Percentiles rank a stretch among this genome's conserved stretches.
These are phyloP conservation scores for Drosophila punjabiensis DNA, from an alignment of 1,140 invertebrate species.

Conservation along the genomic window DNA sequence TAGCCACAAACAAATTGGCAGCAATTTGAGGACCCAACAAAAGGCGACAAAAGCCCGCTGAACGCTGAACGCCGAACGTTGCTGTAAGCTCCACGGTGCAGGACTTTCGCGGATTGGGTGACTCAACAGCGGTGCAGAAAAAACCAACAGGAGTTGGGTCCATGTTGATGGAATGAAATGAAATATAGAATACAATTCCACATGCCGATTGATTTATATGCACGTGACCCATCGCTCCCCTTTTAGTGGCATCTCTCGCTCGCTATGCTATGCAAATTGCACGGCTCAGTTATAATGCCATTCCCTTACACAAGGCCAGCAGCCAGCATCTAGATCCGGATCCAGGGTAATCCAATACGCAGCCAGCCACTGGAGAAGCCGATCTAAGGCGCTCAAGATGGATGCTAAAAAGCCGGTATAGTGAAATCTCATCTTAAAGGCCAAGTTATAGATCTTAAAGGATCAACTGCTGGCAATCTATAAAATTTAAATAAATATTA, in stretches of 20 bases:
- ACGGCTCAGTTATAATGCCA: slow-evolving; percentile 72
- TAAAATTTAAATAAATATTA: not conserved
- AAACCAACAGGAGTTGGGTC: slow-evolving; percentile 36
- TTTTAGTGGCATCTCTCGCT: slow-evolving; percentile 7
- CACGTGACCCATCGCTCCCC: slow-evolving; percentile 30
- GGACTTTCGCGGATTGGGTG: slow-evolving; percentile 54
- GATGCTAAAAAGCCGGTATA: slow-evolving; percentile 17
- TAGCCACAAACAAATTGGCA: slow-evolving; percentile 80
- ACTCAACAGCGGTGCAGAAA: slow-evolving; percentile 30
- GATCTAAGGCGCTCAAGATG: slow-evolving; percentile 31
- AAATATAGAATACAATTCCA: slow-evolving; percentile 52
- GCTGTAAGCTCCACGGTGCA: slow-evolving; percentile 40
- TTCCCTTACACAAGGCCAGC: slow-evolving; percentile 40
- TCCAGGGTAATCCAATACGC: slow-evolving; percentile 61
- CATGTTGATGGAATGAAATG: slow-evolving; percentile 49
- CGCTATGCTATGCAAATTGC: slow-evolving; percentile 62
- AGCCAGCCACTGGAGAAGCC: slow-evolving; percentile 32
- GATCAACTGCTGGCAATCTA: not conserved
- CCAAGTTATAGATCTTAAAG: not conserved
- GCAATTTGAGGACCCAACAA: slow-evolving; percentile 74
- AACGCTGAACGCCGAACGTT: slow-evolving; percentile 18
- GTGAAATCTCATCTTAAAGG: slow-evolving; percentile 7
- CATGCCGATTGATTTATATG: slow-evolving; percentile 56
- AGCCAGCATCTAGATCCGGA: slow-evolving; percentile 14
- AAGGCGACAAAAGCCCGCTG: slow-evolving; percentile 75